phyloP scores from a whole-genome alignment of 2,113 vertebrate species.

The Hepsetus odoe region DNA sequence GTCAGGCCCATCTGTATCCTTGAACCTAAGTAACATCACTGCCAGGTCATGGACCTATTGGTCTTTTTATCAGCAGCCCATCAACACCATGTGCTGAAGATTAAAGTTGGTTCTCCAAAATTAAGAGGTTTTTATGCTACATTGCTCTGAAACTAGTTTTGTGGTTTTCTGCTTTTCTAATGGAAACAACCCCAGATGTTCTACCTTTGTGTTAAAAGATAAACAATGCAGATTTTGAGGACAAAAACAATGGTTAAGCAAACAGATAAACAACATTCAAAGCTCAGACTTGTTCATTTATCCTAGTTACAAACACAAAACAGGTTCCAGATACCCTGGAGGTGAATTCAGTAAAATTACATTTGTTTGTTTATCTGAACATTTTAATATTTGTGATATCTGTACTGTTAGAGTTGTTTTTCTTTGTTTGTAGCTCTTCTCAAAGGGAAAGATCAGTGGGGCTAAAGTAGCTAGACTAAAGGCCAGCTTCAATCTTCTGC shows the following conservation, averaged over 20 bases:
- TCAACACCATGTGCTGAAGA: background rate
- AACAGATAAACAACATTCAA: slow-evolving; percentile 43
- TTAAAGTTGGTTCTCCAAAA: background rate
- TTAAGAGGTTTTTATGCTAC: background rate
- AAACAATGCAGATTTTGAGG: background rate
- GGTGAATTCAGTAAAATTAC: background rate
- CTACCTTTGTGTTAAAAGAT: slow-evolving; percentile 14
- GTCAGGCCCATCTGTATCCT: background rate
- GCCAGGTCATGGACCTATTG: background rate
- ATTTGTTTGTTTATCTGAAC: background rate
- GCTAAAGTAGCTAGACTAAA: slow-evolving; percentile 80
- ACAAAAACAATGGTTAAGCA: slow-evolving; percentile 32
- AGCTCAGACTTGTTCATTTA: background rate
- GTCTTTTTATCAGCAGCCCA: background rate
- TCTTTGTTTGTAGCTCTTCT: slow-evolving; percentile 75
- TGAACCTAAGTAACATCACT: background rate
- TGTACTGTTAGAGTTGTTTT: background rate
- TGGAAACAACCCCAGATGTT: slow-evolving; percentile 26
- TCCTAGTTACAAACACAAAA: slow-evolving; percentile 7
- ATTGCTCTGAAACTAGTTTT: slow-evolving; percentile 1
- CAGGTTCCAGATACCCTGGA: slow-evolving; percentile 1
- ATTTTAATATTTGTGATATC: background rate
- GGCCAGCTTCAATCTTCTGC: slow-evolving; percentile 77
- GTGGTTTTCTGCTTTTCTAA: background rate
- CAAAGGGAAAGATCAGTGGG: slow-evolving; percentile 78